A percentile compares a stretch with the other conserved stretches of the same genome.
Conservation (phyloP, 1,140 invertebrate species). For the Drosophila novamexicana region DNA sequence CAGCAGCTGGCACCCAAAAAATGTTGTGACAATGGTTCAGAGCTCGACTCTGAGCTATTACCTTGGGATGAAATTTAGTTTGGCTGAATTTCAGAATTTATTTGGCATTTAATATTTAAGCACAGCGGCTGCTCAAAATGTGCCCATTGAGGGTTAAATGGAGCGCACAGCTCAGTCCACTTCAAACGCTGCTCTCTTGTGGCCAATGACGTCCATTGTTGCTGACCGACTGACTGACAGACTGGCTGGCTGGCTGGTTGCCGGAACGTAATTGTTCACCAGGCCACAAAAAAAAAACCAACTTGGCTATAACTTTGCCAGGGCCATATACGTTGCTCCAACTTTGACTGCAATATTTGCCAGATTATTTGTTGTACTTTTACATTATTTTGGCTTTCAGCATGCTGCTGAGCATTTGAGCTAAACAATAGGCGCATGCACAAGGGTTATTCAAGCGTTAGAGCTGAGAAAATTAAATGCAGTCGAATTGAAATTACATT, state of each 20-base stretch:
- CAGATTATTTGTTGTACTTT: slow-evolving; percentile 15
- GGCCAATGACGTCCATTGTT: slow-evolving; percentile 18
- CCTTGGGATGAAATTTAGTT: slow-evolving; percentile 20
- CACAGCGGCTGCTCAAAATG: slow-evolving; percentile 44
- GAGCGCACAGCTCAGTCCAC: slow-evolving; percentile 20
- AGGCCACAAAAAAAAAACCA: slow-evolving; percentile 32
- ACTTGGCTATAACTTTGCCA: slow-evolving; percentile 51
- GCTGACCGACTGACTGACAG: neutral
- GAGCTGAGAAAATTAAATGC: neutral
- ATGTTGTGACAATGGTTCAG: slow-evolving; percentile 20
- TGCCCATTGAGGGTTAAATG: slow-evolving; percentile 59
- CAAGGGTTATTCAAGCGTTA: slow-evolving; percentile 26
- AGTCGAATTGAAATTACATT: neutral
- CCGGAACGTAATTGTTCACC: slow-evolving; percentile 48
- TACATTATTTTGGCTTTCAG: slow-evolving; percentile 33
- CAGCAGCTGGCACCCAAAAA: slow-evolving; percentile 22
- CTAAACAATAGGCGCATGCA: slow-evolving; percentile 22
- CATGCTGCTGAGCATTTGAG: slow-evolving; percentile 20
- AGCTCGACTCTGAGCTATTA: slow-evolving; percentile 2
- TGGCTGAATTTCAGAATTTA: slow-evolving; percentile 35
- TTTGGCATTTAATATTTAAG: slow-evolving; percentile 59
- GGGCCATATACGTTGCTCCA: slow-evolving; percentile 24
- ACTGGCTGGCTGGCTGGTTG: neutral
- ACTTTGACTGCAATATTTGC: slow-evolving; percentile 49
- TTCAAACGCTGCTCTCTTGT: neutral